These are phyloP conservation scores for Drosophila melanosoma DNA, from an alignment of 2,888 invertebrate genomes.

Conservation along the genomic window DNA sequence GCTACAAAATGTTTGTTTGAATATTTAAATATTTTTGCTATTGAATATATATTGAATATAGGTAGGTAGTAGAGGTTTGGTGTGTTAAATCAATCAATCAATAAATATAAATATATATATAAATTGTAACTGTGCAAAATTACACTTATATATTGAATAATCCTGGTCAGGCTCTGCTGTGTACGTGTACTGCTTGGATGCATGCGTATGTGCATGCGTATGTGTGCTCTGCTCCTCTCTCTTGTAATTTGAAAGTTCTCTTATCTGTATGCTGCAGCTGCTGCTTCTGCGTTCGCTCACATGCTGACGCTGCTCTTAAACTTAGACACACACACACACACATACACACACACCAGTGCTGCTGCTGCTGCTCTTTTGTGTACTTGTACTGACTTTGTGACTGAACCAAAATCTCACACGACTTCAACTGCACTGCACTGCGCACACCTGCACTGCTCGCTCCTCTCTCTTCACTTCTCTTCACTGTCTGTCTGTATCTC, in stretches of 20 bases:
- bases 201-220: conserved; percentile 22
- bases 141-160: conserved; percentile 47
- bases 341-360: conserved; percentile 46
- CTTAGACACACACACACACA: conserved; percentile 31
- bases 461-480: conserved; percentile 19
- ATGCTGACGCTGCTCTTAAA: conserved; percentile 36
- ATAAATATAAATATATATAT: conserved; percentile 32
- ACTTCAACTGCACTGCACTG: conserved; percentile 67
- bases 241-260: conserved; percentile 41
- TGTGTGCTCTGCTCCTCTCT: conserved; percentile 45
- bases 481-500: conserved; percentile 8
- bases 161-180: conserved; percentile 72
- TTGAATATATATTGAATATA: conserved; percentile 31
- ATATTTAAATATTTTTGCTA: conserved; percentile 56
- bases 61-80: conserved; percentile 44
- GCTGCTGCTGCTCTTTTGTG: conserved; percentile 50
- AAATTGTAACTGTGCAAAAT: conserved; percentile 64
- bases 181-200: conserved; percentile 69
- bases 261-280: conserved; percentile 43
- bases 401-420: conserved; percentile 52
- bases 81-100: conserved; percentile 41
- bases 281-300: conserved; percentile 24
- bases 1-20: conserved; percentile 48
- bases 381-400: conserved; percentile 56
- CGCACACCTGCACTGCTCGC: conserved; percentile 34